Evolutionary conservation across 2,797 vertebrate species (phyloP).

Genomic region (Artibeus jamaicensis): DNA sequence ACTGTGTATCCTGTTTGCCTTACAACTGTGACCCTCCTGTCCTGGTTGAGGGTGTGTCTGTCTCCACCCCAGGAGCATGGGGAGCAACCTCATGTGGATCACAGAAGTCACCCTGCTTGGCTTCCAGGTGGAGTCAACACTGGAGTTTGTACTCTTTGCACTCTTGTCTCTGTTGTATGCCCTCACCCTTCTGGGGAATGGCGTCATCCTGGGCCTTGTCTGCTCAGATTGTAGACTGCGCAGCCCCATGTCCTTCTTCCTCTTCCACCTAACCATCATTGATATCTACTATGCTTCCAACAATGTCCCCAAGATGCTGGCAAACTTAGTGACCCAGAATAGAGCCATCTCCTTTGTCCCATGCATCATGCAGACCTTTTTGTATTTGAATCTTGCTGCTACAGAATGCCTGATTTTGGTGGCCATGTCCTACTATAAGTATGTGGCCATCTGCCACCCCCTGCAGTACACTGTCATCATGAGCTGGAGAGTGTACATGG

Average conservation of each 20-base stretch:
- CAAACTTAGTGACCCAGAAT: too few species aligned
- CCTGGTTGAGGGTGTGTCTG: fast-evolving
- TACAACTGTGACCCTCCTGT: neutral
- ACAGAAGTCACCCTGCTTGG: constrained; percentile 54
- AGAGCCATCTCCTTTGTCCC: too few species aligned
- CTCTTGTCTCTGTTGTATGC: constrained; percentile 47
- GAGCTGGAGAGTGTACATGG: too few species aligned
- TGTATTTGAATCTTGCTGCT: too few species aligned
- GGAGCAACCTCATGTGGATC: neutral
- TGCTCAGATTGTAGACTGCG: constrained; percentile 46
- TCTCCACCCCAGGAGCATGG: neutral
- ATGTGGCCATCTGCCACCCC: too few species aligned
- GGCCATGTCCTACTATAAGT: too few species aligned
- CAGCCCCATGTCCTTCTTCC: neutral
- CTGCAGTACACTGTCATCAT: too few species aligned
- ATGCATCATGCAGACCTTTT: too few species aligned
- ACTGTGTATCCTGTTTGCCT: neutral
- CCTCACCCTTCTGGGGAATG: constrained; percentile 53
- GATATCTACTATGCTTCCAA: too few species aligned
- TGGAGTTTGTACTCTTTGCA: constrained; percentile 1
- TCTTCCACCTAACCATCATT: too few species aligned
- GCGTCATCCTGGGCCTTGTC: constrained; percentile 39
- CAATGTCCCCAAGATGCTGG: too few species aligned
- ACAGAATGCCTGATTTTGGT: too few species aligned
- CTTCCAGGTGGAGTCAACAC: neutral